phyloP scores from a whole-genome alignment of 2,888 invertebrate genomes.

The Drosophila recens region DNA sequence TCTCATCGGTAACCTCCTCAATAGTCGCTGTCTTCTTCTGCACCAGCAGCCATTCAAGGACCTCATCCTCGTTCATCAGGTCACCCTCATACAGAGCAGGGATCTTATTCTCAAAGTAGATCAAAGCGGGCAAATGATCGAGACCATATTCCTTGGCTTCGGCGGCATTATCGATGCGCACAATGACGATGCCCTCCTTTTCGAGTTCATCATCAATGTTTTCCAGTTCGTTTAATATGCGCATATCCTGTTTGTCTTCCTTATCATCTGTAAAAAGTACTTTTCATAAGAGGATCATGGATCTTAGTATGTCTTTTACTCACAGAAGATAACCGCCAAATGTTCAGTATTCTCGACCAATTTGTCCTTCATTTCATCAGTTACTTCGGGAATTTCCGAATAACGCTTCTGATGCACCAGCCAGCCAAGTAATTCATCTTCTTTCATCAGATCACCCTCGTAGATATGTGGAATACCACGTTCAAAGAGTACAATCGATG shows the following conservation, averaged over 20 bases:
- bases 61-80: constrained; percentile 95
- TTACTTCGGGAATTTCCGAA: constrained; percentile 96
- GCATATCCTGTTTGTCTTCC: constrained; percentile 94
- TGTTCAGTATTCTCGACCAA: constrained; percentile 92
- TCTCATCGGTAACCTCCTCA: constrained; percentile 97
- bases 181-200: constrained; percentile 95
- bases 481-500: constrained; percentile 92
- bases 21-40: constrained; percentile 96
- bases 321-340: constrained; percentile 96
- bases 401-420: constrained; percentile 95
- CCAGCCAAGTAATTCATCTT: constrained; percentile 96
- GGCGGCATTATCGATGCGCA: constrained; percentile 94
- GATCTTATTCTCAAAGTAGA: constrained; percentile 96
- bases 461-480: constrained; percentile 91
- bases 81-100: constrained; percentile 97
- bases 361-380: constrained; percentile 97
- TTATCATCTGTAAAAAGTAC: constrained; percentile 89
- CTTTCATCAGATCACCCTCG: constrained; percentile 94
- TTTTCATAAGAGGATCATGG: neutral
- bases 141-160: constrained; percentile 96
- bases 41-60: constrained; percentile 92
- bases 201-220: constrained; percentile 96
- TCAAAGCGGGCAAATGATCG: constrained; percentile 91
- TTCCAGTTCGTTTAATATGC: constrained; percentile 94
- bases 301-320: constrained; percentile 82